Conservation (phyloP, 2,888 invertebrate genomes). For the Oscheius sp. region DNA sequence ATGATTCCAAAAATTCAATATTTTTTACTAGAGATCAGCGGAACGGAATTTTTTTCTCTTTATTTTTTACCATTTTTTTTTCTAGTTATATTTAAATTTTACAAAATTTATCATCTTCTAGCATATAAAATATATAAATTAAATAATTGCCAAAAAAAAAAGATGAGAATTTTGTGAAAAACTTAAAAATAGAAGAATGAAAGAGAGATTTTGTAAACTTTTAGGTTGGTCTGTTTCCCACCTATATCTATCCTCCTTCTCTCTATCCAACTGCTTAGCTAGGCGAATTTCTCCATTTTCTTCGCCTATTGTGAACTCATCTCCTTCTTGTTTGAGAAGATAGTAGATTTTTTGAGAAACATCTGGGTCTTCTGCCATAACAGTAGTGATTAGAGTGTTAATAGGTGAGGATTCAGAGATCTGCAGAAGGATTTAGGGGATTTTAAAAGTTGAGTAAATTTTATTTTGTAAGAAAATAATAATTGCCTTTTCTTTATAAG, state of each 20-base stretch:
- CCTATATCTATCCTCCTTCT: conserved; percentile 21
- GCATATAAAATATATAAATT: no score
- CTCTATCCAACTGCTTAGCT: conserved; percentile 17
- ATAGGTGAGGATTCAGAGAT: conserved; percentile 1
- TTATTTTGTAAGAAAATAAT: no score
- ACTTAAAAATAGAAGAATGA: no score
- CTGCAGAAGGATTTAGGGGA: conserved; percentile 8
- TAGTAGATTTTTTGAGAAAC: conserved; percentile 21
- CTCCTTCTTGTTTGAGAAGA: neutral
- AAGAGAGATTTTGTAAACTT: conserved; percentile 8
- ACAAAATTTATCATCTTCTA: no score
- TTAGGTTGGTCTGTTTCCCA: neutral
- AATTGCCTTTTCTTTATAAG: no score
- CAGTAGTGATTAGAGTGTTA: conserved; percentile 12
- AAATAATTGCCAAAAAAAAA: no score
- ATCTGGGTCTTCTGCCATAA: conserved; percentile 18
- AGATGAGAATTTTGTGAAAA: no score
- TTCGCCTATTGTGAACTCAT: conserved; percentile 8
- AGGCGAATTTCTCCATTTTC: conserved; percentile 13
- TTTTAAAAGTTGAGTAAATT: no score
- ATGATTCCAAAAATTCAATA: neutral
- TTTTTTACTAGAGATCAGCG: no score
- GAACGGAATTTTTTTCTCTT: no score
- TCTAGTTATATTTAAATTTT: no score
- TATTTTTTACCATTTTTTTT: no score